Conservation (phyloP, 2,888 invertebrate genomes). For the Drosophila ezoana region DNA sequence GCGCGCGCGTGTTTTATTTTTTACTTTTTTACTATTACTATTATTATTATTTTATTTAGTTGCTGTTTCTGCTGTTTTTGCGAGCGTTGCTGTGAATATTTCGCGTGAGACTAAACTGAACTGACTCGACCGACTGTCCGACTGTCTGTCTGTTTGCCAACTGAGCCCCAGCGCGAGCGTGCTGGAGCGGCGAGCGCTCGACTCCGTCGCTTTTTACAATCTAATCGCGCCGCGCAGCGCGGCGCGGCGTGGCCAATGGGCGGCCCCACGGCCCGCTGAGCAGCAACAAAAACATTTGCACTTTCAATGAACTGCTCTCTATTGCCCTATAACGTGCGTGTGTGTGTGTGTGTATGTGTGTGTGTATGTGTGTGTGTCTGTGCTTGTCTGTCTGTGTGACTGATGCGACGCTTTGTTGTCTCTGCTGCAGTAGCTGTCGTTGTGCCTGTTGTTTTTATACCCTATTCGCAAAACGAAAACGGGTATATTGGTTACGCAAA, state of each 20-base stretch:
- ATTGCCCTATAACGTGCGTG: conserved; percentile 10
- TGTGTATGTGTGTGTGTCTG: background rate
- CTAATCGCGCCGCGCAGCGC: conserved; percentile 62
- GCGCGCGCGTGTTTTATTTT: conserved; percentile 28
- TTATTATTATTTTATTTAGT: background rate
- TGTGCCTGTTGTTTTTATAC: conserved; percentile 13
- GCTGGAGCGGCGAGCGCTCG: conserved; percentile 39
- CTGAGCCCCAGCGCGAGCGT: conserved; percentile 42
- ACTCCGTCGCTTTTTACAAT: conserved; percentile 53
- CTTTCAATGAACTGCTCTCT: conserved; percentile 50
- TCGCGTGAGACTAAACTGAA: conserved; percentile 69
- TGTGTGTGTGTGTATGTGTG: background rate
- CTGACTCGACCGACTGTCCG: conserved; percentile 44
- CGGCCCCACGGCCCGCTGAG: conserved; percentile 57
- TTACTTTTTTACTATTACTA: background rate
- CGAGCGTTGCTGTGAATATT: conserved; percentile 59
- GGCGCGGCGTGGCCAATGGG: conserved; percentile 49
- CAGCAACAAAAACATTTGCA: conserved; percentile 52
- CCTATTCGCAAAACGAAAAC: background rate
- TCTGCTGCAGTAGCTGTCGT: conserved; percentile 26
- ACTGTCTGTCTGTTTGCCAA: conserved; percentile 40
- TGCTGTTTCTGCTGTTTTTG: conserved; percentile 1
- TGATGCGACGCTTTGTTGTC: conserved; percentile 41
- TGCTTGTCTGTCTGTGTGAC: conserved; percentile 10
- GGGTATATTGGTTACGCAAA: background rate